Evolutionary conservation across 2,888 invertebrate species (phyloP), one percentile per base, ranked within the genome.

Genomic region (Dryomyza anilis): DNA sequence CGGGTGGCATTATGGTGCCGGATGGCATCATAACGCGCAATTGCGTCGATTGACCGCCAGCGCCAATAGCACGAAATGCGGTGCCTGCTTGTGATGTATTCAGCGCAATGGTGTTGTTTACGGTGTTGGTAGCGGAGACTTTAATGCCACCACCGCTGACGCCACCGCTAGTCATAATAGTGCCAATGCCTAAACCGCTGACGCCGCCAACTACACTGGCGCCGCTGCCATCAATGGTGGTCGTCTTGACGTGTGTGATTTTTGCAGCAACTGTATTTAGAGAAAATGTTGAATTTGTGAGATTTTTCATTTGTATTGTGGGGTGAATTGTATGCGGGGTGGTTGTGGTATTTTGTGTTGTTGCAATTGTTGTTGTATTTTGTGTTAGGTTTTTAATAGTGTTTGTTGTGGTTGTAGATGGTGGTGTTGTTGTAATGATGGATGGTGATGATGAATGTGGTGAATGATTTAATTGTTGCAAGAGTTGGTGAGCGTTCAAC

Each of bases 221-320:
- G 30, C 67, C 58, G 27, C 71, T 70, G 2, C 70, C 68, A 64
- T 82, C 81, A 65, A 85, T 84, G 36, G 82, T 78, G 59, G 84
- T 81, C 48, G 86, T 78, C 71, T 86, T 85, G 19, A 86, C 83
- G 67, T 85, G 81, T 5, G 85, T 82, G 64, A 86, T 82, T 81
- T 86, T 85, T 66, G 80, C 86, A 69, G 85, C 80, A 72, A 86
- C 86, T 75, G 86, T 76, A 77, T 84, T 84, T 70, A 85, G 75
- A 63, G 84, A 85, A 68, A 73, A 72, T n/a, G n/a, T n/a, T 65
- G 66, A 70, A 63, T 66, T 69, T 67, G 66, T 73, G 69, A 64
- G 71, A 70, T 71, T 78, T 71, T 78, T 75, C 71, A 72, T 73
- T 73, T 73, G 75, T 70, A 75, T 74, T 70, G 75, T 70, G n/a